Conservation (phyloP, 2,113 vertebrate species). For the Tamias sibiricus region DNA sequence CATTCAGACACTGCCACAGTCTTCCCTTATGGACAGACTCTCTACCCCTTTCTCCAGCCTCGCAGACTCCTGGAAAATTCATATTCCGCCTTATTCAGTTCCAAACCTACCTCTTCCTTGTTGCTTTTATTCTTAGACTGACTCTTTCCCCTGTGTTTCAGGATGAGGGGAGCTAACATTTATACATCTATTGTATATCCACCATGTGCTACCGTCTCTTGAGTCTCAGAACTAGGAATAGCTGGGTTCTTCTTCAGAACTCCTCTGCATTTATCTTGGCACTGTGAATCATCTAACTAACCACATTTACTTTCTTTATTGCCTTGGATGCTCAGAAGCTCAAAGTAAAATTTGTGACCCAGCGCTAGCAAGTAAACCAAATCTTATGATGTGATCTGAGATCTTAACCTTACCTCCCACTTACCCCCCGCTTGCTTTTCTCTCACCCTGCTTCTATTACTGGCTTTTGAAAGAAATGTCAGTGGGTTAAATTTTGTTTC, state of each 20-base stretch:
- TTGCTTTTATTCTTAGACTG: conserved; percentile 44
- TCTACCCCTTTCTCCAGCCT: neutral
- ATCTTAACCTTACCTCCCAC: neutral
- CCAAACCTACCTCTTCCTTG: neutral
- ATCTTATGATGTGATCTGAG: neutral
- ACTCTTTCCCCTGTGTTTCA: neutral
- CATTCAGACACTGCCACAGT: accelerated
- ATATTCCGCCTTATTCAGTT: neutral
- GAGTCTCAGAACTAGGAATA: conserved; percentile 58
- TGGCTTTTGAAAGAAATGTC: neutral
- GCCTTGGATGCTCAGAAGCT: conserved; percentile 20
- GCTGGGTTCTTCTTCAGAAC: conserved; percentile 46
- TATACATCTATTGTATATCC: neutral
- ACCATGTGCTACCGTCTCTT: neutral
- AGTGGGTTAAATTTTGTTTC: neutral
- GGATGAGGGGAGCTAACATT: conserved; percentile 40
- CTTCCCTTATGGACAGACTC: neutral
- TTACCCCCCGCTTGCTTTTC: neutral
- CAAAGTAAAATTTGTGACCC: neutral
- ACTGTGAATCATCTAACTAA: neutral
- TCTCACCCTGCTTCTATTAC: neutral
- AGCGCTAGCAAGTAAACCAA: neutral
- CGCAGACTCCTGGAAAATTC: neutral
- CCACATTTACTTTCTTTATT: conserved; percentile 51
- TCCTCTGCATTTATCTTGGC: conserved; percentile 55